Percentiles rank a stretch among this genome's conserved stretches.
phyloP scores from a whole-genome alignment of 2,888 invertebrate species.

The Euplagia quadripunctaria region DNA sequence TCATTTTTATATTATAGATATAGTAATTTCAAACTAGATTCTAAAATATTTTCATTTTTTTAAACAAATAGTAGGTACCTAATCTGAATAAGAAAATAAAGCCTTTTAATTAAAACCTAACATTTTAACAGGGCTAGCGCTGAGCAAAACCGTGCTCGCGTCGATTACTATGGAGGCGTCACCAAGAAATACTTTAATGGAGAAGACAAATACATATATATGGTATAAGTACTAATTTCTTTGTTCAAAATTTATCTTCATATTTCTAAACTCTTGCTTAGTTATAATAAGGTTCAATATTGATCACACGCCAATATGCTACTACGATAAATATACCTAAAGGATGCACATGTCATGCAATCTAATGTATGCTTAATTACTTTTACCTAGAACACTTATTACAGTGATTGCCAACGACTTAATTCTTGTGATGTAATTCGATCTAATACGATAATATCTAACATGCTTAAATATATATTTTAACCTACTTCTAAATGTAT shows the following conservation, averaged over 20 bases:
- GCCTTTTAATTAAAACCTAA: no score
- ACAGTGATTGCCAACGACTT: neutral
- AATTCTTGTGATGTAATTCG: no score
- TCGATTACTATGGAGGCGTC: conserved; percentile 55
- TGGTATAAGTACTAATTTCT: conserved; percentile 22
- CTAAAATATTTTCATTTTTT: no score
- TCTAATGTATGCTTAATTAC: neutral
- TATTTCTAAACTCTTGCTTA: no score
- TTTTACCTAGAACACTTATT: neutral
- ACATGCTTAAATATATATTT: no score
- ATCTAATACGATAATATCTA: no score
- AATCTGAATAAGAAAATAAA: no score
- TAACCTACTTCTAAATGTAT: no score
- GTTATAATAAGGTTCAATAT: no score
- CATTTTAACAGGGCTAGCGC: conserved; percentile 56
- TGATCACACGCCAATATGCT: neutral
- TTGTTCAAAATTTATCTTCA: neutral
- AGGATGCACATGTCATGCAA: neutral
- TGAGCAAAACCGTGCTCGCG: conserved; percentile 55
- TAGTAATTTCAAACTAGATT: no score
- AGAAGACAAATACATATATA: conserved; percentile 15
- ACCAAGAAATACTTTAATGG: conserved; percentile 52
- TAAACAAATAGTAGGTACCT: no score
- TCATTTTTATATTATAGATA: no score
- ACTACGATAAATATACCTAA: neutral